Evolutionary conservation across 2,113 vertebrate species (phyloP).

Genomic region (Tragelaphus strepsiceros): DNA sequence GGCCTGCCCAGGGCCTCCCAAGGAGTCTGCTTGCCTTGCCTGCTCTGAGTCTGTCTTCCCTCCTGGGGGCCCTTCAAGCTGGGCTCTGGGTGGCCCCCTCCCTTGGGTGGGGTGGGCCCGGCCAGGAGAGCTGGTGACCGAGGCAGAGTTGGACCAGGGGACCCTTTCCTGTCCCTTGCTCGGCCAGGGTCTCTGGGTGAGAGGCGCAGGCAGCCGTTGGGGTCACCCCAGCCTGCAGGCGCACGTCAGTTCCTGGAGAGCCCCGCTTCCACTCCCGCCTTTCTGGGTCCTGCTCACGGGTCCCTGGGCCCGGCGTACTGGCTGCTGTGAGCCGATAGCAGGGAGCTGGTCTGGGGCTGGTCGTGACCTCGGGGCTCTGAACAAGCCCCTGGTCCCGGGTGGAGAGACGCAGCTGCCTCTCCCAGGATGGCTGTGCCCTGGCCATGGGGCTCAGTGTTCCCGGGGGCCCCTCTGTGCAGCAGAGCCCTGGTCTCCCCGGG

Average conservation of each 20-base stretch:
- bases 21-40: not conserved
- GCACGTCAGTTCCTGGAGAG: too few relatives aligned
- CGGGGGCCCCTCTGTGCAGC: accelerated
- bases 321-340: too few relatives aligned
- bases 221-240: not conserved
- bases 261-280: not conserved
- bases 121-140: not conserved
- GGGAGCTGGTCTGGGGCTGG: not conserved
- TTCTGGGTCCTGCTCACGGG: accelerated
- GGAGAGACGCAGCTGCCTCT: accelerated
- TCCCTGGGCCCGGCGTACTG: not conserved
- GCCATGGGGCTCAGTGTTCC: accelerated
- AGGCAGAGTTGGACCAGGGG: accelerated
- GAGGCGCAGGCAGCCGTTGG: not conserved
- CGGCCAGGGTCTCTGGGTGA: not conserved
- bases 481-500: too few relatives aligned
- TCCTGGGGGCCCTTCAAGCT: not conserved
- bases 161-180: not conserved
- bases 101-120: not conserved
- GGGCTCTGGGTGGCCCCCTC: not conserved
- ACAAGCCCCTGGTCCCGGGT: not conserved
- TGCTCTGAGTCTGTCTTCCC: not conserved
- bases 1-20: accelerated
- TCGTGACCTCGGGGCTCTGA: too few relatives aligned
- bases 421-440: not conserved